Percentiles rank a stretch among this genome's conserved stretches.
Conservation (phyloP, 2,113 vertebrate species). For the Melanocharis versteri region DNA sequence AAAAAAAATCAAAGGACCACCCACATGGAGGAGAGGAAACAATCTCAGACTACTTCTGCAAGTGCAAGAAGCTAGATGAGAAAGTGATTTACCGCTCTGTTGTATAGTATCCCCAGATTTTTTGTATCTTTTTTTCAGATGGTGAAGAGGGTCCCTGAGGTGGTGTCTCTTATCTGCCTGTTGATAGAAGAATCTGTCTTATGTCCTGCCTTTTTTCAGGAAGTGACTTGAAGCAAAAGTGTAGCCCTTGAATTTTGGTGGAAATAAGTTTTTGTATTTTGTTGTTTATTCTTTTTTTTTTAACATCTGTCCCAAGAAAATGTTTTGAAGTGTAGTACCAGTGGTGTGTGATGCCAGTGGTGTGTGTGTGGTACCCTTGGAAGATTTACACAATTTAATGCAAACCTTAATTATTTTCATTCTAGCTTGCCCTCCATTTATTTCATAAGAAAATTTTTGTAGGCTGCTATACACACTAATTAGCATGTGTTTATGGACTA, state of each 20-base stretch:
- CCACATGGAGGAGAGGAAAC: background rate
- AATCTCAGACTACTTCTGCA: background rate
- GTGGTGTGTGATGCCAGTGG: too few relatives aligned
- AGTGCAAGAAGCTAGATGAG: background rate
- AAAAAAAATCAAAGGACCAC: background rate
- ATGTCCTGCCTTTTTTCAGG: background rate
- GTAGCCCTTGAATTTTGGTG: background rate
- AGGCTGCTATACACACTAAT: background rate
- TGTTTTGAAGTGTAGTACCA: background rate
- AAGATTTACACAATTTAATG: background rate
- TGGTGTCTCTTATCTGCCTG: background rate
- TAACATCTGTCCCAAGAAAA: background rate
- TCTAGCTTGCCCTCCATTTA: background rate
- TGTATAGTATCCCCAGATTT: background rate
- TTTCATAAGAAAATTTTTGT: background rate
- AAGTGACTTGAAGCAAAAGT: background rate
- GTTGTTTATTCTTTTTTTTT: background rate
- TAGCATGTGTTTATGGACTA: background rate
- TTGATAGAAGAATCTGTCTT: background rate
- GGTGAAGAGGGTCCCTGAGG: background rate
- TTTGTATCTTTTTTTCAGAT: background rate
- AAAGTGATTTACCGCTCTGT: background rate
- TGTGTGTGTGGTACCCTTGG: background rate
- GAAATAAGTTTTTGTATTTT: background rate
- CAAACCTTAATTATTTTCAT: background rate